Percentiles rank a stretch among this genome's conserved stretches.
Evolutionary conservation across 2,113 vertebrate genomes (phyloP).

Genomic region (Anarhynchus alexandrinus): DNA sequence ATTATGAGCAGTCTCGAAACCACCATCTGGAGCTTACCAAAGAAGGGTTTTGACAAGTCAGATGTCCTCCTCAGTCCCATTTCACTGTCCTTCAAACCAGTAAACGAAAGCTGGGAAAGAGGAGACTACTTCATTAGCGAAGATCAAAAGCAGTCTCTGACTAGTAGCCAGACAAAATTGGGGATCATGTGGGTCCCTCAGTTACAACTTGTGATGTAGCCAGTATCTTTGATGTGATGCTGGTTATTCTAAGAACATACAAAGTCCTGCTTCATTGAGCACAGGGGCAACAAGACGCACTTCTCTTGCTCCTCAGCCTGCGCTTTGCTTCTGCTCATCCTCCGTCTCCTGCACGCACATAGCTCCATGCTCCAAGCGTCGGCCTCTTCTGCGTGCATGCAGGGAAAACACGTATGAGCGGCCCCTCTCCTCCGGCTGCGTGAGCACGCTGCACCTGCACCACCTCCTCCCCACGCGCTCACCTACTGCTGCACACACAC

Average conservation of each 20-base stretch:
- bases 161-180: neutral
- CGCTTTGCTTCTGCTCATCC: too few species aligned
- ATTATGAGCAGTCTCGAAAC: neutral
- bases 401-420: too few species aligned
- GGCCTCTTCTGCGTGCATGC: too few species aligned
- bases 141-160: conserved; percentile 36
- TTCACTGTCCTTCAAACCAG: neutral
- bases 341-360: too few species aligned
- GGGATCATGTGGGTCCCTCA: neutral
- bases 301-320: neutral
- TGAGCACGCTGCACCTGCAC: too few species aligned
- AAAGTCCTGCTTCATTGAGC: neutral
- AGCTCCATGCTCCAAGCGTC: too few species aligned
- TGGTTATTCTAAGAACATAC: neutral
- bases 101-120: neutral
- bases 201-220: conserved; percentile 17
- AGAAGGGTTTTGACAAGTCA: neutral
- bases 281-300: neutral
- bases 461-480: too few species aligned
- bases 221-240: conserved; percentile 18
- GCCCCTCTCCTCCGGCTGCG: too few species aligned
- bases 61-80: neutral
- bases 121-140: neutral
- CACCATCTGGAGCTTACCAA: neutral
- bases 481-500: too few species aligned